A percentile compares a stretch with the other conserved stretches of the same genome.
Evolutionary conservation across 2,113 vertebrate species (phyloP).

Genomic region (Otis tarda): DNA sequence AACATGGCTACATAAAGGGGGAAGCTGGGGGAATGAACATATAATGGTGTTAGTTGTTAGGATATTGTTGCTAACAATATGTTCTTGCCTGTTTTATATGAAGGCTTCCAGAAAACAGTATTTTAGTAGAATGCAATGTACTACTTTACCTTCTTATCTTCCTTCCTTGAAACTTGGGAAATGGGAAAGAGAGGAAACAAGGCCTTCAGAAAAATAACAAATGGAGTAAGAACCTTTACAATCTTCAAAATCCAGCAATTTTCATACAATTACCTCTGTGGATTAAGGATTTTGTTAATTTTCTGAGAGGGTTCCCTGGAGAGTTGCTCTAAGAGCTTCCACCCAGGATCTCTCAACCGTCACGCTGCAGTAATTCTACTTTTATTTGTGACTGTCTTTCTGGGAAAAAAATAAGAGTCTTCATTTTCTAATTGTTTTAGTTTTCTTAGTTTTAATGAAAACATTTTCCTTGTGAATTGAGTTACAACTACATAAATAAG

Average conservation of each 20-base stretch:
- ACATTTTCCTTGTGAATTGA: background rate
- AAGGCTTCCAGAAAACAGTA: background rate
- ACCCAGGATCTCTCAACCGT: background rate
- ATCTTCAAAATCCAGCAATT: background rate
- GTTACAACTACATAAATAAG: background rate
- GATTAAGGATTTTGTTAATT: background rate
- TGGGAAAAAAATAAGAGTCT: background rate
- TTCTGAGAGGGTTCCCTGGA: background rate
- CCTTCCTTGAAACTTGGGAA: background rate
- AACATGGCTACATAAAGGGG: background rate
- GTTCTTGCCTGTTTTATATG: background rate
- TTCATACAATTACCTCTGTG: background rate
- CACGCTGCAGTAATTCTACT: background rate
- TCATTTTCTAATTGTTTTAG: background rate
- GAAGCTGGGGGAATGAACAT: background rate
- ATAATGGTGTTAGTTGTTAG: background rate
- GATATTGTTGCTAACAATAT: background rate
- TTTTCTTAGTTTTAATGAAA: background rate
- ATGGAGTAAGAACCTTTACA: background rate
- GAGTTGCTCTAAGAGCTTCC: background rate
- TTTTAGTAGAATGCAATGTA: background rate
- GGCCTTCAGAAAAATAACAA: background rate
- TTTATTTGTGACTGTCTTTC: background rate
- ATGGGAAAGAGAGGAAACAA: background rate
- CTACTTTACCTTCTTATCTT: background rate